Base-by-base conservation (phyloP, 2,888 invertebrate species). In the Eledone cirrhosa region DNA sequence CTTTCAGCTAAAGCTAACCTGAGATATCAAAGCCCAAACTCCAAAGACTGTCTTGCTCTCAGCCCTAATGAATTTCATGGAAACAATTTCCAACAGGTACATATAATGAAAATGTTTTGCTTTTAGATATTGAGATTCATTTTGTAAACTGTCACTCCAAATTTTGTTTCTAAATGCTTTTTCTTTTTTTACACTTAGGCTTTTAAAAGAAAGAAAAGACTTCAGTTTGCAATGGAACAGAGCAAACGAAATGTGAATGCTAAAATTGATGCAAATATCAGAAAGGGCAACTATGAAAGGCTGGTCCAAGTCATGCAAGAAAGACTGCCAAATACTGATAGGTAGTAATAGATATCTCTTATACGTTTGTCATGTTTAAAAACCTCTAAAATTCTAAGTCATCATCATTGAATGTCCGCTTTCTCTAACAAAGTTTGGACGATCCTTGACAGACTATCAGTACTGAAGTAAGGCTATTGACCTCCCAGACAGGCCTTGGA, bases 321-420 rank as follows among this genome's bases (percentile, higher is more conserved):
- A 76, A 76, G 76, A 76, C 48, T 76, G 24, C 76, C 48, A 76
- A 76, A 48, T n/a, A 76, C 48, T 5, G 76, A 76, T 29, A 76
- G 76, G 76, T 33, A 76, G 48, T 29, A 33, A n/a, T n/a, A n/a
- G n/a, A n/a, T n/a, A n/a, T n/a, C n/a, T n/a, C n/a, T n/a, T n/a
- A n/a, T n/a, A n/a, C n/a, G n/a, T n/a, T n/a, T n/a, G n/a, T n/a
- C n/a, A n/a, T n/a, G n/a, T n/a, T n/a, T n/a, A n/a, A n/a, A n/a
- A n/a, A n/a, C n/a, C n/a, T n/a, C n/a, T n/a, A n/a, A n/a, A n/a
- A n/a, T n/a, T n/a, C n/a, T n/a, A n/a, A n/a, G n/a, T n/a, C n/a
- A n/a, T n/a, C n/a, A n/a, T n/a, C n/a, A n/a, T n/a, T n/a, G n/a
- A n/a, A n/a, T n/a, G n/a, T n/a, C n/a, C n/a, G n/a, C n/a, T n/a